A percentile compares a stretch with the other conserved stretches of the same genome.
Evolutionary conservation across 2,888 invertebrate species (phyloP).

Genomic region (Drosophila prolongata): DNA sequence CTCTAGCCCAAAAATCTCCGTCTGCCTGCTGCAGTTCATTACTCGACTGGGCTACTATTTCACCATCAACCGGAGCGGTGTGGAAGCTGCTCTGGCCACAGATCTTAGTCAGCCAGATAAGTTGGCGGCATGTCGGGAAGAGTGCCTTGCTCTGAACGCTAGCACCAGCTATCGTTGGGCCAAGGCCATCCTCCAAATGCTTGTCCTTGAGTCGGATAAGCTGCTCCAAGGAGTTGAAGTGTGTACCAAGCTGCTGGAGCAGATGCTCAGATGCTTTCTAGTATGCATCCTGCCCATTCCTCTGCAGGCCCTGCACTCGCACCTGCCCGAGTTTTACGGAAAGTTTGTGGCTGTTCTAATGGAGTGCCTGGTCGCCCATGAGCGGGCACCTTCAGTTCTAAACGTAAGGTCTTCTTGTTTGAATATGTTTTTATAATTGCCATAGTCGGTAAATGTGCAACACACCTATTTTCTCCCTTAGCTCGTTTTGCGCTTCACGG

Average conservation of each 20-base stretch:
- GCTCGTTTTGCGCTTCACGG: constrained; percentile 58
- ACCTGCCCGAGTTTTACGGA: constrained; percentile 72
- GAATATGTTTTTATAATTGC: no score
- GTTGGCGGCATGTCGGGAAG: constrained; percentile 52
- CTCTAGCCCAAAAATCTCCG: constrained; percentile 60
- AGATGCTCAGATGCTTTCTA: constrained; percentile 79
- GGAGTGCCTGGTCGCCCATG: constrained; percentile 67
- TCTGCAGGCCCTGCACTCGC: constrained; percentile 65
- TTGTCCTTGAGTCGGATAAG: constrained; percentile 78
- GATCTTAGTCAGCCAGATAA: constrained; percentile 42
- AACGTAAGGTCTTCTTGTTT: constrained; percentile 46
- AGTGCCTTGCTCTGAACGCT: constrained; percentile 64
- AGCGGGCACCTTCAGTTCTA: constrained; percentile 48
- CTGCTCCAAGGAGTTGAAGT: constrained; percentile 63
- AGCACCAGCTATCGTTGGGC: constrained; percentile 81
- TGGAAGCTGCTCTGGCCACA: constrained; percentile 51
- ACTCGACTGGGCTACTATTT: constrained; percentile 71
- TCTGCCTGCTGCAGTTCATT: constrained; percentile 72
- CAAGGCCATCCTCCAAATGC: constrained; percentile 77
- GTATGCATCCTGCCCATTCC: constrained; percentile 76
- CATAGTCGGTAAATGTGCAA: no score
- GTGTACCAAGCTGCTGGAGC: constrained; percentile 63
- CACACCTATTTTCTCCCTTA: constrained; percentile 20
- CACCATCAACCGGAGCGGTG: constrained; percentile 68
- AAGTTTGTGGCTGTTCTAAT: constrained; percentile 79